Evolutionary conservation across 2,113 vertebrate genomes (phyloP).

Genomic region (Lycocorax pyrrhopterus): DNA sequence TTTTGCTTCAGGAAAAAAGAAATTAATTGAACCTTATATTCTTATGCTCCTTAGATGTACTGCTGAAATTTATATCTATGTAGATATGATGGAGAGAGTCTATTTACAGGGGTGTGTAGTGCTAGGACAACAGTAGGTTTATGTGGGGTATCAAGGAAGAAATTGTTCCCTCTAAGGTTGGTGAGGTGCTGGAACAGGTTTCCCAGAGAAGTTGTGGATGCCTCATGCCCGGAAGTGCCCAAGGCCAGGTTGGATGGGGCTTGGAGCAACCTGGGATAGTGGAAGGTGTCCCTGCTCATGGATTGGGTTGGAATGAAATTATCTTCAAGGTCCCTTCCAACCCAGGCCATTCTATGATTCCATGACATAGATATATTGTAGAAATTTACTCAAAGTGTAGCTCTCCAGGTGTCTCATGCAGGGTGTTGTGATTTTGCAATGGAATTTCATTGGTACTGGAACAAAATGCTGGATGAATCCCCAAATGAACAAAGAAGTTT

Average conservation of each 20-base stretch:
- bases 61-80: not conserved
- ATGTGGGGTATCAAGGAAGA: not conserved
- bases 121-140: not conserved
- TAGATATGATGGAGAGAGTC: not conserved
- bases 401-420: not conserved
- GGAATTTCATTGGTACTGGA: not conserved
- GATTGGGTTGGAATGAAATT: not conserved
- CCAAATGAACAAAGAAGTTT: not conserved
- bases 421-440: not conserved
- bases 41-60: not conserved
- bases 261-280: not conserved
- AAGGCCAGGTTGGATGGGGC: fast-evolving
- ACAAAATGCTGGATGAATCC: not conserved
- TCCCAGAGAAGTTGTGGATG: not conserved
- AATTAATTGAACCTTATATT: not conserved
- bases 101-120: not conserved
- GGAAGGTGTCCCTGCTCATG: not conserved
- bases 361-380: not conserved
- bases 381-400: not conserved
- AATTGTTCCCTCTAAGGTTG: not conserved
- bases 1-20: not conserved
- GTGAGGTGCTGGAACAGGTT: not conserved
- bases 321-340: not conserved
- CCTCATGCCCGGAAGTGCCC: not conserved
- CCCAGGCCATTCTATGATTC: fast-evolving